Conservation (phyloP, 2,888 invertebrate species). For the Lasioglossum vierecki region DNA sequence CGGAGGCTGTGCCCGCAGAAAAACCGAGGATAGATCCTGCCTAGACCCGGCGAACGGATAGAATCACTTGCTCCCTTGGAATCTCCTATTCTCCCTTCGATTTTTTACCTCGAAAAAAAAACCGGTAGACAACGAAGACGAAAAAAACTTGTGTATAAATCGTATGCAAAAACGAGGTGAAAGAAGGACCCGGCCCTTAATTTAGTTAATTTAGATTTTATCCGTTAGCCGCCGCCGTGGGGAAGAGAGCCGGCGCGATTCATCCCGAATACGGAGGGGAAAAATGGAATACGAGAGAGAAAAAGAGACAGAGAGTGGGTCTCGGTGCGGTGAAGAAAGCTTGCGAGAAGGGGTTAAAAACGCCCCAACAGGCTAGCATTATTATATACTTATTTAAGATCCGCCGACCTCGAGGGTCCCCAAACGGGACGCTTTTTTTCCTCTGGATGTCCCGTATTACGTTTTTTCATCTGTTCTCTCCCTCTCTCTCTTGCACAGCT, state of each 20-base stretch:
- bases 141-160: slow-evolving; percentile 80
- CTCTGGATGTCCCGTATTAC: slow-evolving; percentile 59
- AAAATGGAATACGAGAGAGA: slow-evolving; percentile 33
- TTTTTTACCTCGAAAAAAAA: neutral
- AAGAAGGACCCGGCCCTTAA: slow-evolving; percentile 80
- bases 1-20: slow-evolving; percentile 41
- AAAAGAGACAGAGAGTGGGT: slow-evolving; percentile 5
- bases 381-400: slow-evolving; percentile 84
- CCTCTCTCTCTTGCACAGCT: neutral
- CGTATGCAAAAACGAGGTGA: slow-evolving; percentile 78
- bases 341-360: slow-evolving; percentile 66
- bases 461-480: slow-evolving; percentile 52
- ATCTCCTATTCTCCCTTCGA: neutral
- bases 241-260: slow-evolving; percentile 48
- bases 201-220: slow-evolving; percentile 85
- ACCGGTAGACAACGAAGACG: neutral
- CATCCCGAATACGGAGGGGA: slow-evolving; percentile 36
- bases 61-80: slow-evolving; percentile 29
- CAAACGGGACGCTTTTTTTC: slow-evolving; percentile 74
- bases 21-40: slow-evolving; percentile 18
- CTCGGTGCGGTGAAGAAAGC: slow-evolving; percentile 12
- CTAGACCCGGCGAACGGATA: slow-evolving; percentile 23
- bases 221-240: slow-evolving; percentile 80
- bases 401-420: slow-evolving; percentile 70
- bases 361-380: slow-evolving; percentile 72